Evolutionary conservation across 1,140 invertebrate species (phyloP), one percentile per base, ranked within the genome.

Genomic region (Camponotus pennsylvanicus): DNA sequence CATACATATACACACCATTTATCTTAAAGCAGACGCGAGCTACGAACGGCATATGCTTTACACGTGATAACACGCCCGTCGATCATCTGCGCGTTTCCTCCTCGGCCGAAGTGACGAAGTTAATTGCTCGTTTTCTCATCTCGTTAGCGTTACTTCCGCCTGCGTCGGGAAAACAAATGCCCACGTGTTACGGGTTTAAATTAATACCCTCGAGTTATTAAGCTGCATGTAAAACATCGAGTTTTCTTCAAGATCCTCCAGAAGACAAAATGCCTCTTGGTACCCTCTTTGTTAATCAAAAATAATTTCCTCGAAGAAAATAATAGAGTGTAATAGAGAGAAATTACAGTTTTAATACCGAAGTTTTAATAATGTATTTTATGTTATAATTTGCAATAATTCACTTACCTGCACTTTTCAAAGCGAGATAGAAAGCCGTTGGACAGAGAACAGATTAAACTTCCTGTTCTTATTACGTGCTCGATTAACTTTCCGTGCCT

Each of bases 81-180:
- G 89, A 90, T 90, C 86, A 63, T 87, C 86, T 69, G 70, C 84
- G 78, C 77, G 89, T 90, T 90, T 89, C 87, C 88, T 80, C 52
- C 57, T 80, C 59, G 42, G 27, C 73, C 67, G 86, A 93, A 92
- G 92, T 93, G 92, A 93, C 90, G 89, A 93, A 91, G 90, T 93
- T 93, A 93, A 93, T 93, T 93, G 92, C 87, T 90, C 86, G 69
- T 88, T 93, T 93, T 93, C 92, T 93, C 92, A 92, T 93, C 89
- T 93, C 88, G 90, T 93, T 93, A 93, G 85, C 79, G 90, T 89
- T 78, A 89, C 84, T 89, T 80, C 85, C 66, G 79, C 86, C 40
- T 34, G 37, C 64, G 52, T 27, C 77, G n/a, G 61, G 40, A 59
- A 82, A 86, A 82, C 63, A 86, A 84, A 83, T 45, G 40, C 34